Percentiles rank a stretch among this genome's conserved stretches.
phyloP scores from a whole-genome alignment of 1,140 invertebrate species.

The Cydia fagiglandana region DNA sequence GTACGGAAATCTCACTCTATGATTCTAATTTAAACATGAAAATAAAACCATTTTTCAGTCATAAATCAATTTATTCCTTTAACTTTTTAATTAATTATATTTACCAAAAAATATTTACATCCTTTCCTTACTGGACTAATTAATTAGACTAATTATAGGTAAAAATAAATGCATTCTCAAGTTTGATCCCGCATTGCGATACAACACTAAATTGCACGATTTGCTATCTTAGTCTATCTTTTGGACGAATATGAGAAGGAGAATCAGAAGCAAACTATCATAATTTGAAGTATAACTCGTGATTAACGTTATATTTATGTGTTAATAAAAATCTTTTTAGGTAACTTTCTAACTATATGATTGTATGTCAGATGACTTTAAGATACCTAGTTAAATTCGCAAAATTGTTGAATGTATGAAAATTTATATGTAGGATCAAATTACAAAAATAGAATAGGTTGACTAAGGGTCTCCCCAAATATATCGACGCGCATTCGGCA shows the following conservation, averaged over 20 bases:
- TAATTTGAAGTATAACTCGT: conserved; percentile 15
- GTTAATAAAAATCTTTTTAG: no score
- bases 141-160: conserved; percentile 33
- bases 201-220: conserved; percentile 52
- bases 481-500: no score
- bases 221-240: conserved; percentile 13
- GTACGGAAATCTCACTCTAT: not conserved
- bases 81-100: conserved; percentile 46
- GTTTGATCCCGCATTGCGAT: conserved; percentile 55
- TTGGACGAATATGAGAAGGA: conserved; percentile 5
- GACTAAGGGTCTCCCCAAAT: no score
- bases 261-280: not conserved
- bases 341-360: not conserved
- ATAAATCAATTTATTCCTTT: conserved; percentile 54
- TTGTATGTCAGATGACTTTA: no score
- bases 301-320: not conserved
- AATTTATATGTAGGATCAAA: no score
- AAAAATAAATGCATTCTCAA: conserved; percentile 62
- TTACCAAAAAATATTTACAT: conserved; percentile 62
- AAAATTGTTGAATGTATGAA: no score
- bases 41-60: conserved; percentile 42
- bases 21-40: not conserved
- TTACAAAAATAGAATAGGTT: no score
- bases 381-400: no score
- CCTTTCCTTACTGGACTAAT: conserved; percentile 37